These are phyloP conservation scores for Formica exsecta DNA, from an alignment of 1,140 invertebrate species.

Conservation along the genomic window DNA sequence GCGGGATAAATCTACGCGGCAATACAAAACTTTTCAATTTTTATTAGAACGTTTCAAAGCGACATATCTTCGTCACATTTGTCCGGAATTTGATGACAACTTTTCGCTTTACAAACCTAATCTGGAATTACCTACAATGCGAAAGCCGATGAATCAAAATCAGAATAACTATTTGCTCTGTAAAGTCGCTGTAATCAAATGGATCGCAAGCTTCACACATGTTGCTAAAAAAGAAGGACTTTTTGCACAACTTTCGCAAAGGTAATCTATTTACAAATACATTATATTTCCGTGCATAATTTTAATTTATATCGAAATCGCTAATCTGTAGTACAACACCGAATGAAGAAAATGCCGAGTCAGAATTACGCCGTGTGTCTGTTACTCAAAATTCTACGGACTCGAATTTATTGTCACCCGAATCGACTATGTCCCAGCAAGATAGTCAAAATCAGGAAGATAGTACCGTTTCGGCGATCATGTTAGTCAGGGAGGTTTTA, in stretches of 20 bases:
- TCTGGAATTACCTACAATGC: slow-evolving; percentile 90
- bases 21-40: slow-evolving; percentile 95
- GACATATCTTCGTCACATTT: slow-evolving; percentile 96
- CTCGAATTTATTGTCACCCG: slow-evolving; percentile 81
- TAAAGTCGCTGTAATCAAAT: slow-evolving; percentile 95
- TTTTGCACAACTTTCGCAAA: slow-evolving; percentile 81
- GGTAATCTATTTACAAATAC: slow-evolving; percentile 67
- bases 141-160: slow-evolving; percentile 85
- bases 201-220: slow-evolving; percentile 95
- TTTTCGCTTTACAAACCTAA: slow-evolving; percentile 96
- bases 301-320: slow-evolving; percentile 8
- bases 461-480: slow-evolving; percentile 82
- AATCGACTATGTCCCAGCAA: slow-evolving; percentile 75
- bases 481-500: slow-evolving; percentile 94
- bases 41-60: slow-evolving; percentile 96
- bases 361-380: slow-evolving; percentile 83
- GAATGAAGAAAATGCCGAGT: slow-evolving; percentile 81
- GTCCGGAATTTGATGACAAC: slow-evolving; percentile 94
- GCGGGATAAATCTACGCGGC: slow-evolving; percentile 93
- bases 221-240: slow-evolving; percentile 89
- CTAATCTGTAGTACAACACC: slow-evolving; percentile 76
- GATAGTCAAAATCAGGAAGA: slow-evolving; percentile 82
- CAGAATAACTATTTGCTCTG: slow-evolving; percentile 91
- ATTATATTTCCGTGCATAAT: neutral
- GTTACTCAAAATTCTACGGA: slow-evolving; percentile 81